phyloP scores from a whole-genome alignment of 2,888 invertebrate genomes.

The Cyrtodaria siliqua region DNA sequence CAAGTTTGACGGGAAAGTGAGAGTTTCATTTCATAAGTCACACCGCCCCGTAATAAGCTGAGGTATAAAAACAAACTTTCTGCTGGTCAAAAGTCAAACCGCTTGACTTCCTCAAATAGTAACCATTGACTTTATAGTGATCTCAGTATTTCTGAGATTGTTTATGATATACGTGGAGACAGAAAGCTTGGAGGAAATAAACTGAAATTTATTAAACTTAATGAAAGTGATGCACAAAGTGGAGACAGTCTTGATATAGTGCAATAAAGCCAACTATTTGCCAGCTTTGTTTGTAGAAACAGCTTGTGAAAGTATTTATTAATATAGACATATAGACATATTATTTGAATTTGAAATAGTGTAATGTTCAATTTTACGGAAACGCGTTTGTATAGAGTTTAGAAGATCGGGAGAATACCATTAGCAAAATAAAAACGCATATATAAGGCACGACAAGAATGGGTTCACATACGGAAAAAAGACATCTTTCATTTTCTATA shows the following conservation, averaged over 20 bases:
- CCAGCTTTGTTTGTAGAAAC: too few relatives aligned
- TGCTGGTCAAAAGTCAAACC: slow-evolving; percentile 52
- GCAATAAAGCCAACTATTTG: too few relatives aligned
- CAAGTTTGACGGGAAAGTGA: slow-evolving; percentile 47
- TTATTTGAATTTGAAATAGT: too few relatives aligned
- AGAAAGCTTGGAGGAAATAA: background rate
- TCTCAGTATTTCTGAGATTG: background rate
- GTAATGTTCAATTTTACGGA: too few relatives aligned
- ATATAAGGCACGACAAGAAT: background rate
- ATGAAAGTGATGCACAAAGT: background rate
- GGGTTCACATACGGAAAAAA: slow-evolving; percentile 21
- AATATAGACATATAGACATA: too few relatives aligned
- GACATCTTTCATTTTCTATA: slow-evolving; percentile 51
- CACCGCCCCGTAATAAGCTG: slow-evolving; percentile 52
- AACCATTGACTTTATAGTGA: background rate
- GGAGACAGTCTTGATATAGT: too few relatives aligned
- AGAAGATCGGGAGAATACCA: too few relatives aligned
- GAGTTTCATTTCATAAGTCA: slow-evolving; percentile 71
- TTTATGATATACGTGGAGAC: background rate
- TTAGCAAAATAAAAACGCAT: slow-evolving; percentile 3
- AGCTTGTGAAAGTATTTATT: too few relatives aligned
- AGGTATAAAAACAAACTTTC: slow-evolving; percentile 52
- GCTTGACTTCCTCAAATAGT: slow-evolving; percentile 29
- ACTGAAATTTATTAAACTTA: background rate
- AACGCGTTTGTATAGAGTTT: too few relatives aligned